Evolutionary conservation across 2,797 vertebrate genomes (phyloP), one percentile per base, ranked within the genome.

Genomic region (Cryptoprocta ferox): DNA sequence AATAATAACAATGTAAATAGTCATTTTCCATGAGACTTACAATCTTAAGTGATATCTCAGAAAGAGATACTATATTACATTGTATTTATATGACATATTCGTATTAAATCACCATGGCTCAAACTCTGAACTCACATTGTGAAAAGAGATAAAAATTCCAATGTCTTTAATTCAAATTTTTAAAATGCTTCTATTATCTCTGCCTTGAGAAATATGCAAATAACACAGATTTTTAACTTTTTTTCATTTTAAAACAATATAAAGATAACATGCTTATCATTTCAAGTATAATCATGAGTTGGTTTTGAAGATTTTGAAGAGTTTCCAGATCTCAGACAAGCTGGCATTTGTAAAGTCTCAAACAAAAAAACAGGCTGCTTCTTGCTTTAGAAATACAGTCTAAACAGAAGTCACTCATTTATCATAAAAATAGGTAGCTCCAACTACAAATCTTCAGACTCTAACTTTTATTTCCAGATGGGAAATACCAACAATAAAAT

Each of bases 401-500:
- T 91, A 65, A 94, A 82, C 12, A 83, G 28, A 95, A 82, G 28
- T 86, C 79, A 73, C 18, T 86, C 1, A 42, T 42, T 56, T 92
- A 71, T 10, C n/a, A 71, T 85, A 94, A 93, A 97, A 88, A 37
- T 16, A 93, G 19, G 39, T 68, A 83, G 12, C 32, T 89, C 81
- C 73, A 94, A 85, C 16, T 79, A 76, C 1, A 95, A 91, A 88
- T 18, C 45, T 93, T 95, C 28, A 88, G 61, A 88, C 2, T 81
- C 61, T 75, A 94, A 94, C n/a, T 93, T 97, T 95, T 61, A 93
- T 28, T 88, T 90, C 39, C 65, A 93, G 35, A 32, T 97, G 24
- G 50, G 32, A 95, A 95, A 88, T 81, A 71, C 11, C 42, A 80
- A 87, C n/a, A 83, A 76, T 37, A 90, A 78, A 76, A 37, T 53